Evolutionary conservation across 2,888 invertebrate genomes (phyloP), one percentile per base, ranked within the genome.

Genomic region (Neria commutata): DNA sequence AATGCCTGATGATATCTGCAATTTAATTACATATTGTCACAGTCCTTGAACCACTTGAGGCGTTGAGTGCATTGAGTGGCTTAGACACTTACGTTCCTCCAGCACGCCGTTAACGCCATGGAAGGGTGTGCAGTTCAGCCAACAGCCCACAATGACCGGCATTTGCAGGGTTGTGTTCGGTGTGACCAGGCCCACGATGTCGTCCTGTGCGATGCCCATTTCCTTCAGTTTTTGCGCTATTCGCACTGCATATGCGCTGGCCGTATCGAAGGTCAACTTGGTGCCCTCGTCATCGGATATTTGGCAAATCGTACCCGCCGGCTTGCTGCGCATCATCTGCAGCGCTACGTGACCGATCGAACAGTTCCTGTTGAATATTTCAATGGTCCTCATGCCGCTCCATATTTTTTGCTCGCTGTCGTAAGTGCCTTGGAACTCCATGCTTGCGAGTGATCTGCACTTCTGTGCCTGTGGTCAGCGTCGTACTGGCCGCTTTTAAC

Each of bases 1-100:
- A 66, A 21, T 75, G 65, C 17, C 67, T 60, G 1, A 75, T 68
- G 23, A 69, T 76, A 33, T 71, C 74, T 80, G 19, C n/a, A 11
- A n/a, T n/a, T 17, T 42, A 42, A 19, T 19, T 42, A 3, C 21
- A n/a, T n/a, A n/a, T n/a, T n/a, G n/a, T n/a, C n/a, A n/a, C 6
- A 6, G 19, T 19, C 42, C 5, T 21, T 17, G 5, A 21, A 19
- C 17, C 10, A n/a, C n/a, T n/a, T n/a, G n/a, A n/a, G n/a, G n/a
- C n/a, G n/a, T n/a, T n/a, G n/a, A n/a, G n/a, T n/a, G n/a, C n/a
- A n/a, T n/a, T n/a, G 1, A 29, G 16, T 51, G 17, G 5, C 14
- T 1, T 42, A 45, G 1, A 49, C 4, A 56, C 52, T 59, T 61
- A 67, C 68, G 60, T 58, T 61, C 61, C 40, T 65, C 66, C 8